Conservation (phyloP, 2,888 invertebrate species). For the Dexiosoma caninum region DNA sequence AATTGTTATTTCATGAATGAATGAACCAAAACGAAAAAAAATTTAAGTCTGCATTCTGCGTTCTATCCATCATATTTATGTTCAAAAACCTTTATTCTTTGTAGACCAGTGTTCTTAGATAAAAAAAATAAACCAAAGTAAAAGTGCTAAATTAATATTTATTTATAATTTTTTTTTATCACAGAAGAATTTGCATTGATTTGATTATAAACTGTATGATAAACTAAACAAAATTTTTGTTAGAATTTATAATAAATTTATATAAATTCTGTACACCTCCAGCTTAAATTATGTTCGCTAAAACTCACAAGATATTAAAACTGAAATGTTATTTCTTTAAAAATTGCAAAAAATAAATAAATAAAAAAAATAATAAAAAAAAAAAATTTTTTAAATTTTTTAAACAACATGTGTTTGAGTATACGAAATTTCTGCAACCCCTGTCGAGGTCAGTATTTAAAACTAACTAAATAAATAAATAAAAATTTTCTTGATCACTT, state of each 20-base stretch:
- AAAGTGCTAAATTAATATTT: not conserved
- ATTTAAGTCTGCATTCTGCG: too few relatives aligned
- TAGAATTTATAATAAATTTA: too few relatives aligned
- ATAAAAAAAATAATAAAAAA: constrained; percentile 3
- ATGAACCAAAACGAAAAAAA: too few relatives aligned
- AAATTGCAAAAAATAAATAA: constrained; percentile 7
- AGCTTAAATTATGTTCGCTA: constrained; percentile 37
- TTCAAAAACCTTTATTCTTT: too few relatives aligned
- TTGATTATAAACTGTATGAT: not conserved
- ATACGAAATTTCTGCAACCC: constrained; percentile 73
- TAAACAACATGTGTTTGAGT: constrained; percentile 71
- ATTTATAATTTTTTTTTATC: too few relatives aligned
- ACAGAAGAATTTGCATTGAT: not conserved
- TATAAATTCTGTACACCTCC: not conserved
- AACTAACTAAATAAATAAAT: constrained; percentile 1
- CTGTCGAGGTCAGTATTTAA: constrained; percentile 72
- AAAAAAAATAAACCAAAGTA: too few relatives aligned
- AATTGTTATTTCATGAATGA: too few relatives aligned
- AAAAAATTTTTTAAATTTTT: constrained; percentile 7
- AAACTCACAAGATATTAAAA: constrained; percentile 16
- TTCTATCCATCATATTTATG: too few relatives aligned
- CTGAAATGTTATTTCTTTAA: constrained; percentile 5
- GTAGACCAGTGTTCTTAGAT: too few relatives aligned
- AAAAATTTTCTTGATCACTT: too few relatives aligned
- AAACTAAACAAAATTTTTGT: not conserved